Base-by-base conservation (phyloP, 2,888 invertebrate species). In the Cotesia congregata region DNA sequence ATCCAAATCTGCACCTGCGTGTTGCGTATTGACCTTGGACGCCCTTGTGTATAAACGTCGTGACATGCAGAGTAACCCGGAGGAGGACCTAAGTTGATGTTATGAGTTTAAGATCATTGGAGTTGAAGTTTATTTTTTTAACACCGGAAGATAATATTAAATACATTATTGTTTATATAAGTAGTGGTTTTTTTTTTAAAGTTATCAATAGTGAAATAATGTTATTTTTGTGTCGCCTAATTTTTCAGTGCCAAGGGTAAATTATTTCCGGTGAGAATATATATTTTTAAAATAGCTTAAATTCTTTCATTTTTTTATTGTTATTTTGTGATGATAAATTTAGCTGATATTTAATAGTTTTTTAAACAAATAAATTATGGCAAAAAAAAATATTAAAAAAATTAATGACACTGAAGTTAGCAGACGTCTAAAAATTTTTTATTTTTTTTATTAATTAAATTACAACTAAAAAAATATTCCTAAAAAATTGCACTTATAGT, bases 1-100 rank as follows among this genome's bases (percentile, higher is more conserved):
- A 67, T 67, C 80, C 80, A 77, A 74, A 82, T 82, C 85, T 82
- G 85, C 84, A 85, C 84, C 83, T 85, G 84, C 83, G 84, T 60
- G 71, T 77, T 80, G 79, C 86, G 87, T 87, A 86, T 85, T 86
- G 88, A 88, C 88, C 88, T 88, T 88, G 85, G 80, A 82, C 83
- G 88, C 85, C 88, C 88, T 88, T 88, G 86, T 80, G 76, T 64
- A 60, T 30, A 65, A 72, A 75, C 75, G 73, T 70, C 73, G 75
- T 20, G 65, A 59, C 20, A 38, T 65, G 30, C 38, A 41, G 20
- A 41, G 59, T 50, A 67, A 50, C 39, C 30, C 67, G 67, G 6
- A 30, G 50, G 65, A 67, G 73, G 67, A 59, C 67, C 12, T 50
- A 50, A 50, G 67, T 20, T 73, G 30, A 65, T 73, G 59, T 67